Percentiles rank a stretch among this genome's conserved stretches.
These are phyloP conservation scores for Garra rufa DNA, from an alignment of 2,113 vertebrate species.

Conservation along the genomic window DNA sequence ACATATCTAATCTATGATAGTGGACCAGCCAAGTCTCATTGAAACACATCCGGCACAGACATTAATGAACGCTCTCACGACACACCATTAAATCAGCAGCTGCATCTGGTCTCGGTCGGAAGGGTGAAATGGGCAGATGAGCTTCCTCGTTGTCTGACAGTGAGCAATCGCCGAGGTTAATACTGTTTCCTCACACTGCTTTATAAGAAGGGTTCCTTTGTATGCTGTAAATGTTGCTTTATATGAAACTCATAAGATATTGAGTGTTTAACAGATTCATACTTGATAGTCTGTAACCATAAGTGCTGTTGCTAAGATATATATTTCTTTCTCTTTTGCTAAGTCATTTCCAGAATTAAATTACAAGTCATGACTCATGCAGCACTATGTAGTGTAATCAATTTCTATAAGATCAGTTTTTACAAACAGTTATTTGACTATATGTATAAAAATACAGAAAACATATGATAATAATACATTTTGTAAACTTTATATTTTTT, in stretches of 20 bases:
- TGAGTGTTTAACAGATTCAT: neutral
- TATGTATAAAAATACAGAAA: neutral
- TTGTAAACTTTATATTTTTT: too few relatives aligned
- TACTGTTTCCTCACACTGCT: neutral
- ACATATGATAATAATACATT: too few relatives aligned
- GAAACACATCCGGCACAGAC: conserved; percentile 38
- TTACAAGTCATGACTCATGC: neutral
- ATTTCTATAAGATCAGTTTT: neutral
- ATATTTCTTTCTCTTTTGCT: neutral
- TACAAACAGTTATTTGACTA: neutral
- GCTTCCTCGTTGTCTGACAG: neutral
- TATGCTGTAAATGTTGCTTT: neutral
- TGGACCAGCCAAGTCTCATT: conserved; percentile 13
- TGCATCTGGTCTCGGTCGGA: conserved; percentile 9
- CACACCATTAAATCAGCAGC: conserved; percentile 51
- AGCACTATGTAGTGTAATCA: neutral
- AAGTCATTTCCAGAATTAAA: neutral
- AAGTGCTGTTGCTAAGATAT: neutral
- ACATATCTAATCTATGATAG: conserved; percentile 19
- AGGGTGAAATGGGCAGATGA: conserved; percentile 12
- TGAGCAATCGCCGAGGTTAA: conserved; percentile 13
- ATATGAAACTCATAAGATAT: neutral
- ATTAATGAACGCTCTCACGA: conserved; percentile 41
- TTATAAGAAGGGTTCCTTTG: neutral
- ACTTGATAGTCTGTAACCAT: neutral